phyloP scores from a whole-genome alignment of 92 coral and sea anemone genomes.

The Heliopora coerulea region DNA sequence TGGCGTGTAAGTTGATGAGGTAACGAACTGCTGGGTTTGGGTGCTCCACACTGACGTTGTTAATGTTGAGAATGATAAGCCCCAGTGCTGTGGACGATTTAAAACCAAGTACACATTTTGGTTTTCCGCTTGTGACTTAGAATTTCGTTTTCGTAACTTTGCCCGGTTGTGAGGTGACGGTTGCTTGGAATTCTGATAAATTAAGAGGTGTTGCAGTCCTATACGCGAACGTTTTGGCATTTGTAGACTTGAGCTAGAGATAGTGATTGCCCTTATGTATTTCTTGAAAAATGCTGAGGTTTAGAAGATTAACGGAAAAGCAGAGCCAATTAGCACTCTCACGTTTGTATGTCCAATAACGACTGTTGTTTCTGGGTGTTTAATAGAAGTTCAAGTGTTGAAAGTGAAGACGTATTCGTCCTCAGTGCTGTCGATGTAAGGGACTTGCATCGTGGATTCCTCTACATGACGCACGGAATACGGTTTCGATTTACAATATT shows the following conservation, averaged over 20 bases:
- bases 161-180: conserved; percentile 38
- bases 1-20: conserved; percentile 38
- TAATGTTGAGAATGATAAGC: conserved; percentile 39
- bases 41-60: conserved; percentile 27
- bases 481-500: conserved; percentile 27
- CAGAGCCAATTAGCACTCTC: too few species aligned
- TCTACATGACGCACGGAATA: background rate
- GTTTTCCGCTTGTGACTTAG: conserved; percentile 4
- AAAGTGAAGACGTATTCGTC: conserved; percentile 44
- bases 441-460: background rate
- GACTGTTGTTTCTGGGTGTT: conserved; percentile 50
- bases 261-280: conserved; percentile 10
- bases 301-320: conserved; percentile 53
- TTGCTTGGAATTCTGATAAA: conserved; percentile 39
- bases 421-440: conserved; percentile 20
- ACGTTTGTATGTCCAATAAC: conserved; percentile 50
- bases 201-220: conserved; percentile 44
- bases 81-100: conserved; percentile 41
- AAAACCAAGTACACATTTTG: conserved; percentile 45
- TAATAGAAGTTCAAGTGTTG: conserved; percentile 1
- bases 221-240: conserved; percentile 47
- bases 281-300: background rate
- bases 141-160: conserved; percentile 35
- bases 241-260: conserved; percentile 11
- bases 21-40: conserved; percentile 9